Evolutionary conservation across 2,113 vertebrate species (phyloP), one percentile per base, ranked within the genome.

Genomic region (Pollimyrus isidori): DNA sequence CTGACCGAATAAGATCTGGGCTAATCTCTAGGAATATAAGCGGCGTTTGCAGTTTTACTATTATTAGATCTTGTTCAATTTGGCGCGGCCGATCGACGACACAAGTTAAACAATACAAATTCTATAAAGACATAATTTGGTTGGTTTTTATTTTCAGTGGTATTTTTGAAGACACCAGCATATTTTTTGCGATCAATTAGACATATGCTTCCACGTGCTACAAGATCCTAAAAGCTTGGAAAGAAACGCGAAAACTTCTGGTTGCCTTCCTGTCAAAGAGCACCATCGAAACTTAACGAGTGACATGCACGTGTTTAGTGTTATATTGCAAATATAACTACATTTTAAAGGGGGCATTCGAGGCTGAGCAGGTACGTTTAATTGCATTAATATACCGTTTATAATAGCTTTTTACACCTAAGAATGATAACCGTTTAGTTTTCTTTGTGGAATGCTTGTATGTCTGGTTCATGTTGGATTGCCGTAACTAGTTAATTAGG

Each of bases 361-460:
- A 42, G 35, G 73, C 35, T 73, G 56, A 88, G 26, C 87, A 88
- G 87, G 87, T 88, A 88, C 26, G 87, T 88, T 88, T 88, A 69
- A 62, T 45, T 76, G 23, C 58, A 50, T 73, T 56, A 73, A 4
- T 50, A 50, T 86, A 19, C 11, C n/a, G 7, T 6, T 48, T n/a
- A 49, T 49, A 45, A 85, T 26, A 23, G 19, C 46, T 46, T n/a
- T 48, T 13, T 48, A 13, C 9, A 42, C 13, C 62, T 69, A 26
- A 65, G 62, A 65, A n/a, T 26, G 62, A 65, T 73, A 39, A 21
- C 42, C 4, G 35, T 80, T 39, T 80, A 80, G 15, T 19, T 80
- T 35, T 80, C 69, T 39, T 39, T 7, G 30, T 76, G 73, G 35
- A 19, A 19, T 39, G 7, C 15, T 76, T 80, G 0, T 73, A 5